Conservation (phyloP, 2,888 invertebrate species). For the Papilio demoleus region DNA sequence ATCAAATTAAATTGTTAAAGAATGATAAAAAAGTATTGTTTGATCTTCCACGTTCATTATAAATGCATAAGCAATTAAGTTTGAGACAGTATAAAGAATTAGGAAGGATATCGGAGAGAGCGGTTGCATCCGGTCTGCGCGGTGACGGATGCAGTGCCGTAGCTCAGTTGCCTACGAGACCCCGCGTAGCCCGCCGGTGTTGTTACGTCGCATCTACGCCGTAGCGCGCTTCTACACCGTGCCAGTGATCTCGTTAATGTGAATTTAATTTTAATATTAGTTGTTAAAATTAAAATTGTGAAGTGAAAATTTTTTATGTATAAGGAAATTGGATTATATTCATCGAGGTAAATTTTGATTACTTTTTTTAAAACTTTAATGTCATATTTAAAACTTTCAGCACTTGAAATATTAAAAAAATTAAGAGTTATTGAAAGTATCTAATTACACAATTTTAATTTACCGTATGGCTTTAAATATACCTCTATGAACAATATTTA, state of each 20-base stretch:
- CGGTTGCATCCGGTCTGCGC: slow-evolving; percentile 52
- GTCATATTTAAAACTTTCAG: neutral
- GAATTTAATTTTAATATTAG: slow-evolving; percentile 37
- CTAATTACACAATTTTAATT: neutral
- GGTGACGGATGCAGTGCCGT: slow-evolving; percentile 54
- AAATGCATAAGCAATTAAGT: slow-evolving; percentile 51
- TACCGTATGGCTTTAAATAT: too few relatives aligned
- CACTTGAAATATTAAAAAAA: neutral
- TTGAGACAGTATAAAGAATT: slow-evolving; percentile 52
- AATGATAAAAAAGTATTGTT: neutral
- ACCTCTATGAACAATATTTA: too few relatives aligned
- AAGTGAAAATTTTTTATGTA: slow-evolving; percentile 23
- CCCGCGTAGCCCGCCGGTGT: slow-evolving; percentile 52
- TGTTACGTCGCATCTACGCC: slow-evolving; percentile 41
- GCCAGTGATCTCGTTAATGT: slow-evolving; percentile 29
- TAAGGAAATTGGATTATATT: slow-evolving; percentile 26
- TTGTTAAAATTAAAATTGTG: slow-evolving; percentile 38
- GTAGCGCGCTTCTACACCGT: slow-evolving; percentile 39
- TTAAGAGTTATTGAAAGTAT: neutral
- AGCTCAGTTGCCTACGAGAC: slow-evolving; percentile 65
- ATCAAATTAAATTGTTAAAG: neutral
- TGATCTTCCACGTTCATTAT: slow-evolving; percentile 38
- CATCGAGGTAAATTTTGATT: slow-evolving; percentile 22
- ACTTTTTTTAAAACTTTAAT: neutral
- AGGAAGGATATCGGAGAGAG: slow-evolving; percentile 50